Conservation (phyloP, 2,797 vertebrate genomes). For the Cephalopachus bancanus region DNA sequence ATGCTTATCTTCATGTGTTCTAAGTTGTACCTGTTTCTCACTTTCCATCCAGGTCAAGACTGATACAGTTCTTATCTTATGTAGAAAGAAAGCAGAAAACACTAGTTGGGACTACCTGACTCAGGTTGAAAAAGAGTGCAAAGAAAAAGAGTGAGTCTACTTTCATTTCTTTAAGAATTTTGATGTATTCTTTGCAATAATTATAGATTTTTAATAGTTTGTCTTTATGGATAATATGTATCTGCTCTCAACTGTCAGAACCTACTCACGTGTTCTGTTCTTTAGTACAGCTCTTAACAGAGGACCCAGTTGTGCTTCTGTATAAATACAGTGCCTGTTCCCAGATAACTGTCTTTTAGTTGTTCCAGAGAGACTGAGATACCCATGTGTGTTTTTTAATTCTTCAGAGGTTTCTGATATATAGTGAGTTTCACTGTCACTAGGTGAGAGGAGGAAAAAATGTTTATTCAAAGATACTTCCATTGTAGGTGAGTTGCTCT, state of each 20-base stretch:
- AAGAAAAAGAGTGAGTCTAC: conserved; percentile 88
- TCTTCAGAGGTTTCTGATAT: background rate
- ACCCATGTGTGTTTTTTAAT: background rate
- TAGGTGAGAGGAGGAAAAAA: background rate
- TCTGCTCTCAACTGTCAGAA: background rate
- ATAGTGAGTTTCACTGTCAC: background rate
- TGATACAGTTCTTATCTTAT: too few relatives aligned
- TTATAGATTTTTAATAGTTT: background rate
- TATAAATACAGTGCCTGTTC: background rate
- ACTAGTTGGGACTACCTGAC: too few relatives aligned
- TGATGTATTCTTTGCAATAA: conserved; percentile 2
- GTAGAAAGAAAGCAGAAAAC: too few relatives aligned
- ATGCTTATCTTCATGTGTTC: background rate
- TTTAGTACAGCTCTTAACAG: background rate
- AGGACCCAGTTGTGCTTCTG: background rate
- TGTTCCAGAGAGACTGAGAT: background rate
- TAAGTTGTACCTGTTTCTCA: background rate
- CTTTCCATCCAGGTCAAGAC: conserved; percentile 84
- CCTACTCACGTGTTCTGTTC: background rate
- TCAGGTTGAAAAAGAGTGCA: too few relatives aligned
- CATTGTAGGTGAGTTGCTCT: background rate
- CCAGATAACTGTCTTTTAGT: background rate
- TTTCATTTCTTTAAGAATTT: conserved; percentile 34
- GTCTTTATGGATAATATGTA: background rate
- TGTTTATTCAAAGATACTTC: background rate